Evolutionary conservation across 2,797 vertebrate species (phyloP), one percentile per base, ranked within the genome.

Genomic region (Buceros bicornis): DNA sequence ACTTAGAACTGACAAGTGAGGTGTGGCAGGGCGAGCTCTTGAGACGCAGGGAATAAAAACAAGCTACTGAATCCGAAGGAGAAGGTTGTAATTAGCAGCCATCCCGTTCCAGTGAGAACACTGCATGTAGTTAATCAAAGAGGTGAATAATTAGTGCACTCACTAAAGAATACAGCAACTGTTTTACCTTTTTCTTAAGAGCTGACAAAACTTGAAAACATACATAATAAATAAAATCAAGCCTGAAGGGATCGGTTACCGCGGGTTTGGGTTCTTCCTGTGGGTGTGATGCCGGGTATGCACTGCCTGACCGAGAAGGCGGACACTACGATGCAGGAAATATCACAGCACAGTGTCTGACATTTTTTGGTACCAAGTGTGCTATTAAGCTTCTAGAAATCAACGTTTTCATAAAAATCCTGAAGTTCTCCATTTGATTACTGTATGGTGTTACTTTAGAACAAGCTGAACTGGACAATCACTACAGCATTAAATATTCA

Each of bases 321-420:
- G 96, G 95, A 94, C 62, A 71, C 95, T 90, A 96, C 7, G 50
- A 97, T 20, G 70, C 73, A 96, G 69, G 84, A 95, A 95, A 89
- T 81, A 92, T 57, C 92, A 97, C 95, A 98, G 97, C 98, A 98
- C 97, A 98, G 97, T 98, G 97, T 91, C 97, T 96, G 96, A 98
- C 97, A 42, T 90, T 97, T 97, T 98, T 98, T 98, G 98, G 97
- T 98, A 98, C 89, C 97, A 98, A 97, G 95, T 97, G 95, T 97
- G 95, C 91, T 96, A 96, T 54, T 76, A 96, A 96, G 87, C 82
- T 95, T 86, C 31, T 47, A 29, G 61, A 89, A 88, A 62, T 33
- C 10, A 31, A 65, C 94, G 84, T 43, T 60, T 73, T 91, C 69
- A 67, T 69, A 94, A 58, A 97, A 97, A 94, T 89, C 84, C 78